These are phyloP conservation scores for Motacilla alba DNA, from an alignment of 2,113 vertebrate species.

Conservation along the genomic window DNA sequence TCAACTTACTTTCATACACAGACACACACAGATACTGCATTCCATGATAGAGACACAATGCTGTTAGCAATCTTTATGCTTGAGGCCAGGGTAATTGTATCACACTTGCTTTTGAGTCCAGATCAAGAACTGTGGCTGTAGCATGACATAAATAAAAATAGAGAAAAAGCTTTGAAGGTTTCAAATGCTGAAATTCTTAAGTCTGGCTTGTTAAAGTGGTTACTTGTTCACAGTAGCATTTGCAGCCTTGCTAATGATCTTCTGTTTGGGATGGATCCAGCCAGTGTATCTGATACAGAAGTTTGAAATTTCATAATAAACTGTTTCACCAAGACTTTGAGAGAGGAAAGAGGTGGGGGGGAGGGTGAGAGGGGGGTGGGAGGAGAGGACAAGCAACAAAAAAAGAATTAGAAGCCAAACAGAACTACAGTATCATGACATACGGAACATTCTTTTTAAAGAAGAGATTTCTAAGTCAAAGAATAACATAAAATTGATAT, in stretches of 20 bases:
- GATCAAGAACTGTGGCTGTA: constrained; percentile 20
- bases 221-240: constrained; percentile 1
- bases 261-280: neutral
- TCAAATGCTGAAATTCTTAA: neutral
- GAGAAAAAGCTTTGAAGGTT: neutral
- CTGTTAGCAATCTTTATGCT: constrained; percentile 17
- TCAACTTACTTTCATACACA: neutral
- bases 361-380: accelerated
- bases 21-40: neutral
- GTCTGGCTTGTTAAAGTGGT: neutral
- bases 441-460: neutral
- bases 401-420: too few species aligned
- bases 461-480: neutral
- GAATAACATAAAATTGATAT: neutral
- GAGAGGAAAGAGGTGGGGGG: accelerated
- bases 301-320: neutral
- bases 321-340: neutral
- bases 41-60: neutral
- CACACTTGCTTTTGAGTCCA: constrained; percentile 2
- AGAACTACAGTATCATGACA: neutral
- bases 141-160: neutral
- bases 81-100: neutral
- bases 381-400: neutral
- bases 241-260: neutral
- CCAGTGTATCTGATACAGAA: neutral